Base-by-base conservation (phyloP, 1,140 invertebrate species). In the Ladona fulva region DNA sequence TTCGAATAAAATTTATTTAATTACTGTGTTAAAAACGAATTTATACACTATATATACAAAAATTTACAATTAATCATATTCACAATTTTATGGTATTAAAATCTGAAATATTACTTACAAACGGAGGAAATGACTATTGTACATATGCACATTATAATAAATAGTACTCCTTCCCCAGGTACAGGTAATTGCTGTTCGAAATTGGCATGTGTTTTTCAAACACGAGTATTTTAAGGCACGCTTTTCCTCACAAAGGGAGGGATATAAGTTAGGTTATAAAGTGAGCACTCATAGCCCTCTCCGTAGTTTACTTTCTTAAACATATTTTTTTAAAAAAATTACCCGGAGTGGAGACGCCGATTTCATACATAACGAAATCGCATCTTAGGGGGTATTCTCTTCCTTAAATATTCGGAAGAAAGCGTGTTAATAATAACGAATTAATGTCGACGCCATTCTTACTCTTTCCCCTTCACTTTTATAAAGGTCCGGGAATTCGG, bases 21-120 rank as follows among this genome's bases (percentile, higher is more conserved):
- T 66, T 66, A 66, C n/a, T 66, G 52, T 66, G 52, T 66, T 22
- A 66, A 66, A 66, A 66, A 66, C 52, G 52, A 66, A 66, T 66
- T 66, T 66, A 66, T 66, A 66, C n/a, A 66, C 52, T 66, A 66
- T 66, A 66, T 66, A 66, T 66, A 66, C 52, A 66, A 66, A 66
- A 16, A 66, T 66, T 16, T 66, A 66, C 52, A 66, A 66, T 66
- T 66, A 66, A 19, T 66, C 52, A 66, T 66, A 66, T 66, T 66
- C 52, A 66, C 52, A 66, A 66, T 19, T 66, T 66, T 19, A 66
- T 16, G n/a, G 52, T 66, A 19, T 66, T 66, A 66, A 66, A 66
- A 66, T 66, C 12, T 66, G 52, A 66, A 66, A 22, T 66, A 19
- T 66, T 66, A 66, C 52, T 66, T 66, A 66, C 52, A 66, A 66